phyloP scores from a whole-genome alignment of 2,113 vertebrate species.

The Myodes glareolus region DNA sequence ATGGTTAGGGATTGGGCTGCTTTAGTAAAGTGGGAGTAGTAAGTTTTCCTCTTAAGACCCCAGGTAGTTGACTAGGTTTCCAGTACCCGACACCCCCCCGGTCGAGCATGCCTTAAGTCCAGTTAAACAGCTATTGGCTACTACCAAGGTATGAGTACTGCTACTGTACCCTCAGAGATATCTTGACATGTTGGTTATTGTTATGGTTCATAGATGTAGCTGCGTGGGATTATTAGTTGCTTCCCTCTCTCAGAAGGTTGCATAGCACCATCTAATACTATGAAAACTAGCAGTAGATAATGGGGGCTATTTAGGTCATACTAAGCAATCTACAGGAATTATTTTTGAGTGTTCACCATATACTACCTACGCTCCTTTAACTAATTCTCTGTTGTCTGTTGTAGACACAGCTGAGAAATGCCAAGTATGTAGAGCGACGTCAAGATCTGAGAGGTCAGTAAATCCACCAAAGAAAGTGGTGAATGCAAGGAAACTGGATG shows the following conservation, averaged over 20 bases:
- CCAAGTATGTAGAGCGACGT: not conserved
- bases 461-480: not conserved
- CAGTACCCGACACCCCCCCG: too few relatives aligned
- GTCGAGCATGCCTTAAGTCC: not conserved
- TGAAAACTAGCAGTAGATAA: not conserved
- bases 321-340: not conserved
- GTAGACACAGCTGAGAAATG: constrained; percentile 64
- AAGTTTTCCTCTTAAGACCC: not conserved
- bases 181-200: not conserved
- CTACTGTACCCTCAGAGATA: not conserved
- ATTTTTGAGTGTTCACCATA: not conserved
- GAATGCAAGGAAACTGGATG: constrained; percentile 39
- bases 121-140: not conserved
- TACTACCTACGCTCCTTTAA: constrained; percentile 37
- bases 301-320: not conserved
- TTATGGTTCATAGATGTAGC: not conserved
- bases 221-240: not conserved
- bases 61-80: not conserved
- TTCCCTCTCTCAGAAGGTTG: not conserved
- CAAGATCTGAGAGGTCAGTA: constrained; percentile 36
- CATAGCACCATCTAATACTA: not conserved
- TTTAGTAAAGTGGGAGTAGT: not conserved
- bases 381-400: constrained; percentile 61
- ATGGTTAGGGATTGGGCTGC: not conserved
- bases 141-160: not conserved